Conservation (phyloP, 2,888 invertebrate genomes). For the Thymelicus sylvestris region DNA sequence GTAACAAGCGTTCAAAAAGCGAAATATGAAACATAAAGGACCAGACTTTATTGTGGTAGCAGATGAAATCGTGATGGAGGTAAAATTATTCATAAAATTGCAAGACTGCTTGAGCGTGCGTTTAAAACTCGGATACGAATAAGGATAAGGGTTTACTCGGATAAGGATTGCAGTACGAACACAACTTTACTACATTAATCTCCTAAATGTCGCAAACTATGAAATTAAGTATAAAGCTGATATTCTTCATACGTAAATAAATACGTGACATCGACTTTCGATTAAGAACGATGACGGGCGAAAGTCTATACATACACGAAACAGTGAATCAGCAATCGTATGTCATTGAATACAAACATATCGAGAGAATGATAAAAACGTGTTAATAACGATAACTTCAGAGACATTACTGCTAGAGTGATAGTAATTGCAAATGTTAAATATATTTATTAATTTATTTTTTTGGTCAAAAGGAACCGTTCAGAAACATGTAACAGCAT, state of each 20-base stretch:
- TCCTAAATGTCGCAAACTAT: conserved; percentile 9
- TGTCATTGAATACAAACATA: neutral
- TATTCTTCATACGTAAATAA: conserved; percentile 17
- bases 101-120: conserved; percentile 29
- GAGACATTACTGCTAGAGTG: neutral
- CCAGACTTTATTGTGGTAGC: conserved; percentile 34
- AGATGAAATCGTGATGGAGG: conserved; percentile 38
- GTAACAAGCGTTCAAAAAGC: conserved; percentile 25
- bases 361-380: neutral
- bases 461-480: too few species aligned
- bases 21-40: conserved; percentile 32
- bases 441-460: too few species aligned
- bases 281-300: conserved; percentile 13
- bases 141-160: neutral
- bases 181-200: conserved; percentile 10
- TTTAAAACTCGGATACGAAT: conserved; percentile 27
- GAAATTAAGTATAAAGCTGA: conserved; percentile 7
- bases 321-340: conserved; percentile 1
- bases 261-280: conserved; percentile 7
- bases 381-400: neutral
- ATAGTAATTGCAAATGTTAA: too few species aligned
- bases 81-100: conserved; percentile 38
- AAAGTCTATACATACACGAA: conserved; percentile 7
- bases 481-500: too few species aligned
- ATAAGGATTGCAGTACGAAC: conserved; percentile 21